Evolutionary conservation across 2,888 invertebrate genomes (phyloP).

Genomic region (Drosophila planitibia): DNA sequence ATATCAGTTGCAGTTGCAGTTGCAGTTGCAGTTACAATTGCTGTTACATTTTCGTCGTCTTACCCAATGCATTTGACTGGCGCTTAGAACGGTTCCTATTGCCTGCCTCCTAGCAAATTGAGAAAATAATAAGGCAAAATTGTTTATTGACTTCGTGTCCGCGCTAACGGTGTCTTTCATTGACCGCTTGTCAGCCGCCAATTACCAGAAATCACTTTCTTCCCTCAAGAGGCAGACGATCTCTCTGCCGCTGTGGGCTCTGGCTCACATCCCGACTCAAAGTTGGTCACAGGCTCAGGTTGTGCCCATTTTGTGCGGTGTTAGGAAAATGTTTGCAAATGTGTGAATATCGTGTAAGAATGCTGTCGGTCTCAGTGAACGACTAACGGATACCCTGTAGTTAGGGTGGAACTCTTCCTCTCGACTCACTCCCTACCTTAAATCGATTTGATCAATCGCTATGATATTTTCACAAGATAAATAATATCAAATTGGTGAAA

Average conservation of each 20-base stretch:
- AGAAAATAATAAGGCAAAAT: constrained; percentile 8
- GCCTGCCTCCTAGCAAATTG: background rate
- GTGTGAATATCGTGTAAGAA: constrained; percentile 31
- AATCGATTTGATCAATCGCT: background rate
- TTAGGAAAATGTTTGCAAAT: constrained; percentile 69
- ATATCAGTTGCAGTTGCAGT: constrained; percentile 14
- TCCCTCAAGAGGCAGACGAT: constrained; percentile 50
- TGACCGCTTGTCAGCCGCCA: constrained; percentile 46
- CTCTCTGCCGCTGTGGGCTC: constrained; percentile 11
- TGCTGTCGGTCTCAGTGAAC: background rate
- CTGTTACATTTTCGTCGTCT: constrained; percentile 15
- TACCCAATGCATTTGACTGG: constrained; percentile 1
- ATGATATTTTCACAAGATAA: background rate
- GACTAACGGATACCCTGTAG: constrained; percentile 43
- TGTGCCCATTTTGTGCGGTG: constrained; percentile 68
- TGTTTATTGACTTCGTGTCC: constrained; percentile 47
- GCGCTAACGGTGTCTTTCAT: constrained; percentile 68
- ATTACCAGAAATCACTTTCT: constrained; percentile 73
- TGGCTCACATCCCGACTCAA: constrained; percentile 12
- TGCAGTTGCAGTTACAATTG: background rate
- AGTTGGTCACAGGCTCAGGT: constrained; percentile 37
- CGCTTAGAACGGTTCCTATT: constrained; percentile 37
- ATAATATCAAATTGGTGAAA: background rate
- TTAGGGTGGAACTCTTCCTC: background rate
- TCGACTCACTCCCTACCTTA: background rate